phyloP scores from a whole-genome alignment of 2,797 vertebrate genomes.

The Acrossocheilus wenchowensis region DNA sequence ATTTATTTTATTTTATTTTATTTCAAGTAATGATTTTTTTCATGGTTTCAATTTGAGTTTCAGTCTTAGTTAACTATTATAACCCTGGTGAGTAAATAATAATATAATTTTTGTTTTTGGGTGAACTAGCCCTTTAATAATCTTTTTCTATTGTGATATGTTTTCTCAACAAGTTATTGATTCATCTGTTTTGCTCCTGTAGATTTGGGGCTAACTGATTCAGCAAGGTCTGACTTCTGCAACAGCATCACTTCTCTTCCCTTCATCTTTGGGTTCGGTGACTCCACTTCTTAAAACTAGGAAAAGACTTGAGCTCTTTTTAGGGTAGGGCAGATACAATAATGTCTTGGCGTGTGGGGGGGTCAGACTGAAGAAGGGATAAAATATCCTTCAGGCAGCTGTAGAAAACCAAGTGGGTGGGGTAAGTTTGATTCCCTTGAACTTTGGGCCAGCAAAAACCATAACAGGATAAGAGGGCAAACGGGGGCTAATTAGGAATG shows the following conservation, averaged over 20 bases:
- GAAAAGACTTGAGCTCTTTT: conserved; percentile 52
- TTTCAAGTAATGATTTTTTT: no score
- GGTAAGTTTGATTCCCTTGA: conserved; percentile 54
- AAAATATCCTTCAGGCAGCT: conserved; percentile 63
- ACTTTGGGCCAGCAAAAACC: conserved; percentile 47
- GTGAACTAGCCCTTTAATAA: not conserved
- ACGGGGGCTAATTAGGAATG: conserved; percentile 53
- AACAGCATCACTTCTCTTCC: conserved; percentile 28
- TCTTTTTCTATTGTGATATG: not conserved
- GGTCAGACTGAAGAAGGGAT: conserved; percentile 52
- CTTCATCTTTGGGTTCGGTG: conserved; percentile 24
- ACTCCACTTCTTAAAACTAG: conserved; percentile 47
- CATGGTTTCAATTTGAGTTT: not conserved
- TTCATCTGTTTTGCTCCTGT: conserved; percentile 21
- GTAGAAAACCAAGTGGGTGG: conserved; percentile 50
- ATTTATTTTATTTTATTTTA: no score
- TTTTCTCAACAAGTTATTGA: not conserved
- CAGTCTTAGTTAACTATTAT: not conserved
- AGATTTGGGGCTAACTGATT: conserved; percentile 35
- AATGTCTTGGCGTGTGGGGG: conserved; percentile 48
- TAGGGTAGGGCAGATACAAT: conserved; percentile 41
- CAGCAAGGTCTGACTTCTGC: conserved; percentile 5
- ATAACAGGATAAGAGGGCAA: conserved; percentile 44
- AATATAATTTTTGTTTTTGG: not conserved
- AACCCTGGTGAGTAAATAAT: not conserved